Conservation (phyloP, 1,140 invertebrate genomes). For the Solenopsis invicta region DNA sequence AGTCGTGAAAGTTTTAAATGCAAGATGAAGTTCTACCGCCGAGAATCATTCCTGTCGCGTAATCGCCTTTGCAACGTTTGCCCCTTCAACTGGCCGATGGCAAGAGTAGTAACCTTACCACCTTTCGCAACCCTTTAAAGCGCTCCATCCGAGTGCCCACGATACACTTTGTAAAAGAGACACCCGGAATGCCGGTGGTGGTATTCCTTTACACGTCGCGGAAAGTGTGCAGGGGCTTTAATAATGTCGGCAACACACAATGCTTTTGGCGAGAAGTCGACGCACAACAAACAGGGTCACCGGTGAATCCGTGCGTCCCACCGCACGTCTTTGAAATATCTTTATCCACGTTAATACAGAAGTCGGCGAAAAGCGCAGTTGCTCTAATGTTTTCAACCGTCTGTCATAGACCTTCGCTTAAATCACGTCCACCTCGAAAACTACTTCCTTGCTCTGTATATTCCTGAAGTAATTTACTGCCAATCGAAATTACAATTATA, state of each 20-base stretch:
- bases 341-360: constrained; percentile 28
- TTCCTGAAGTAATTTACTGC: not conserved
- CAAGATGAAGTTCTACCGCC: not conserved
- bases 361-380: not conserved
- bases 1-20: constrained; percentile 28
- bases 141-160: not conserved
- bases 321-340: constrained; percentile 29
- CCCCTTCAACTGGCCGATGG: constrained; percentile 24
- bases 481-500: not conserved
- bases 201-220: not conserved
- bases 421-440: not conserved
- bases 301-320: constrained; percentile 39
- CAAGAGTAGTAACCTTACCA: not conserved
- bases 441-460: not conserved
- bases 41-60: constrained; percentile 21
- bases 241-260: constrained; percentile 61
- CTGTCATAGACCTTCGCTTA: not conserved
- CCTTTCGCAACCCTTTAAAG: constrained; percentile 13
- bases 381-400: not conserved
- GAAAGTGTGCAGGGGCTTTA: constrained; percentile 48
- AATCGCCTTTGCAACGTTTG: constrained; percentile 3
- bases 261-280: constrained; percentile 40
- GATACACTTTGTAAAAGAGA: constrained; percentile 1
- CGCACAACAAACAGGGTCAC: constrained; percentile 15
- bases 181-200: constrained; percentile 40